Conservation (phyloP, 2,797 vertebrate genomes). For the Microtus agrestis region DNA sequence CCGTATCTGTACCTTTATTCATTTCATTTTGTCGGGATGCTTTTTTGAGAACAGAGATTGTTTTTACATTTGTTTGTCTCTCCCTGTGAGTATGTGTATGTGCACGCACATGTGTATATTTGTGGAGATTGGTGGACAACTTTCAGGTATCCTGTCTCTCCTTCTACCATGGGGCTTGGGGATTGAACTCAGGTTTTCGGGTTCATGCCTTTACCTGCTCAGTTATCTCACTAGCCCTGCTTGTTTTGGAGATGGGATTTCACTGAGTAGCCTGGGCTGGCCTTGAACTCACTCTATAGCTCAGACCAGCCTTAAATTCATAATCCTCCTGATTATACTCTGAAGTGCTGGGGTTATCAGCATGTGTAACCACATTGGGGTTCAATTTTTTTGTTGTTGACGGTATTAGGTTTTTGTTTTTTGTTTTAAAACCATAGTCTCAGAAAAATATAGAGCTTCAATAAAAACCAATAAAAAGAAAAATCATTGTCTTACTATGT, state of each 20-base stretch:
- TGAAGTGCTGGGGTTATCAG: neutral
- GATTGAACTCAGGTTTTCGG: too few species aligned
- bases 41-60: neutral
- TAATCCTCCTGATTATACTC: neutral
- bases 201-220: neutral
- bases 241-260: neutral
- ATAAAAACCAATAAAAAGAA: too few species aligned
- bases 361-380: too few species aligned
- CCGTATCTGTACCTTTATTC: neutral
- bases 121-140: neutral
- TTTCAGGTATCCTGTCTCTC: neutral
- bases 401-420: neutral
- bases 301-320: neutral
- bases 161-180: neutral
- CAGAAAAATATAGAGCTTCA: too few species aligned
- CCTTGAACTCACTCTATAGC: neutral
- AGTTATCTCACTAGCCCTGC: neutral
- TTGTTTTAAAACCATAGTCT: neutral
- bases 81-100: neutral
- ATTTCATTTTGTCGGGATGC: neutral
- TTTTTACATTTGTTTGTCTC: neutral
- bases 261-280: neutral
- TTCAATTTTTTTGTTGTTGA: slow-evolving; percentile 6
- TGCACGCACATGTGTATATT: neutral
- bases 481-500: neutral